These are phyloP conservation scores for Ifrita kowaldi DNA, from an alignment of 2,113 vertebrate species.

Conservation along the genomic window DNA sequence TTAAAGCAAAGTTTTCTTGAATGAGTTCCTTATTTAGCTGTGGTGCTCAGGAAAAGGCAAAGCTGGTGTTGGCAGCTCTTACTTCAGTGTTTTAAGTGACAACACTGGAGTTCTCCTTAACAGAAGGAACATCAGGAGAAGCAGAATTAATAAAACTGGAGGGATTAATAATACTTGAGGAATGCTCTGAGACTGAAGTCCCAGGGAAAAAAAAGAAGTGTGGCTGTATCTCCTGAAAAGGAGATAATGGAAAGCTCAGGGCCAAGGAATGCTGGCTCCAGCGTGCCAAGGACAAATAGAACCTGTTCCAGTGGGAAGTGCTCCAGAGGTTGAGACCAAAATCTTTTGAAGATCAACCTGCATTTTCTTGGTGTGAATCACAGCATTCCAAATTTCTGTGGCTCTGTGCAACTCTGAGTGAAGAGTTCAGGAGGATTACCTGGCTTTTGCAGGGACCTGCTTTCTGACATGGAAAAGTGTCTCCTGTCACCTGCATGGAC, in stretches of 20 bases:
- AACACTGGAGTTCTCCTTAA: neutral
- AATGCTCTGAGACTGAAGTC: neutral
- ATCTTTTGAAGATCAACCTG: neutral
- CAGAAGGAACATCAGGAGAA: neutral
- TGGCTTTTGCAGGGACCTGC: neutral
- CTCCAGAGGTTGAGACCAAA: constrained; percentile 15
- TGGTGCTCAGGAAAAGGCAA: neutral
- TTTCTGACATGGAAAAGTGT: neutral
- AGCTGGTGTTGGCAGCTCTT: neutral
- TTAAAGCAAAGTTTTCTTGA: neutral
- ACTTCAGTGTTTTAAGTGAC: neutral
- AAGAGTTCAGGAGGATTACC: neutral
- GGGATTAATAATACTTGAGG: neutral
- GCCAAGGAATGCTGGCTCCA: neutral
- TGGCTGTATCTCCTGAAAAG: neutral
- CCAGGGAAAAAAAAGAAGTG: neutral
- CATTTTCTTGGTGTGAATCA: neutral
- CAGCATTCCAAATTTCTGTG: neutral
- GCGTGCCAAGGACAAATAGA: neutral
- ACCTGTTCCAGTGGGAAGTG: constrained; percentile 1
- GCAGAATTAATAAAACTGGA: neutral
- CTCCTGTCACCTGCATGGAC: neutral
- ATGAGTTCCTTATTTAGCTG: neutral
- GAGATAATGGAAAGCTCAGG: neutral
- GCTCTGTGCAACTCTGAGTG: neutral